A percentile compares a stretch with the other conserved stretches of the same genome.
phyloP scores from a whole-genome alignment of 2,797 vertebrate species.

The Lepus oiostolus region DNA sequence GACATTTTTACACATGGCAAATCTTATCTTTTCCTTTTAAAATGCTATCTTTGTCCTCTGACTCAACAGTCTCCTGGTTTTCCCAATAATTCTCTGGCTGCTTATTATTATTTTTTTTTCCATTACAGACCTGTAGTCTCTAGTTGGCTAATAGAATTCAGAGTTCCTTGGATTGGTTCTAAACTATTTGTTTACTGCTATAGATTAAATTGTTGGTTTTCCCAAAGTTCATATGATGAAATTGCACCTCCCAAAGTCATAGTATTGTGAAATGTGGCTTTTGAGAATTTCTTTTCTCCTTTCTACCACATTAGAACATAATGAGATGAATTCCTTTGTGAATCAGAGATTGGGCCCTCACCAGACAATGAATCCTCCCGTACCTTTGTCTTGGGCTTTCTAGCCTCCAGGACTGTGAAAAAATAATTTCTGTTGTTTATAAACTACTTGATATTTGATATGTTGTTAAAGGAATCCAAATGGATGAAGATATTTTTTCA shows the following conservation, averaged over 20 bases:
- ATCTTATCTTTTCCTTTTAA: neutral
- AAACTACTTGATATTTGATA: neutral
- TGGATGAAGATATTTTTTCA: neutral
- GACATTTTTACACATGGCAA: neutral
- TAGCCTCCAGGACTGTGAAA: neutral
- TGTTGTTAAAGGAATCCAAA: neutral
- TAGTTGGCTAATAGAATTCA: neutral
- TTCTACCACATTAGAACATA: neutral
- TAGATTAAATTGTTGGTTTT: neutral
- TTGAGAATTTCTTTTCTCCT: neutral
- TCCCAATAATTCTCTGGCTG: neutral
- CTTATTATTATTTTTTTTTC: slow-evolving; percentile 31
- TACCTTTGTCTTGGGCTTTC: neutral
- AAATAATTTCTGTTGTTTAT: neutral
- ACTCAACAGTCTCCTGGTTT: neutral
- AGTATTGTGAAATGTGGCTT: neutral
- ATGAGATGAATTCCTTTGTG: neutral
- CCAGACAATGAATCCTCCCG: neutral
- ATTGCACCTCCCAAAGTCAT: neutral
- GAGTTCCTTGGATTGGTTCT: neutral
- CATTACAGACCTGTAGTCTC: neutral
- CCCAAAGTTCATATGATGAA: neutral
- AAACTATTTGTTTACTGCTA: neutral
- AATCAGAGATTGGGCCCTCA: neutral
- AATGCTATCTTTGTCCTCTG: neutral